Evolutionary conservation across 2,888 invertebrate genomes (phyloP), one percentile per base, ranked within the genome.

Genomic region (Noctua pronuba): DNA sequence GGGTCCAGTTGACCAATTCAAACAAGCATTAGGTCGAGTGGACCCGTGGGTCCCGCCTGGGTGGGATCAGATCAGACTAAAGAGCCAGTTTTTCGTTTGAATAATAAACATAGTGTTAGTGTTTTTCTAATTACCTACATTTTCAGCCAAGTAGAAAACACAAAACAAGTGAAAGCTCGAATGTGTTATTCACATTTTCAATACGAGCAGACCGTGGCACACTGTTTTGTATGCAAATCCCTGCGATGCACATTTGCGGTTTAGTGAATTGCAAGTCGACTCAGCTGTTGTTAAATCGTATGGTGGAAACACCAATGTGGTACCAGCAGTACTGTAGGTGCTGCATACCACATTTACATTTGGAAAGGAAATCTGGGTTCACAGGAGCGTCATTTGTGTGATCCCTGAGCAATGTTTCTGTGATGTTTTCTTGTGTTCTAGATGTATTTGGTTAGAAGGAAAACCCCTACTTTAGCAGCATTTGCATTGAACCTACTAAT

Each of bases 211-310:
- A 65, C 21, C n/a, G 73, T 21, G 31, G 55, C 31, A 46, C 16
- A 58, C 75, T 74, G 82, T 75, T 79, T 74, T 81, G 65, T 46
- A 75, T 79, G 82, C 82, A 75, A 79, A 79, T 81, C 75, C 24
- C 35, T 55, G 4, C 75, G 62, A 82, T 55, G 75, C 67, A 58
- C 65, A 66, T 79, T 79, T 73, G 73, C 49, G 55, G 75, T 68
- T 67, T 79, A 75, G 82, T 67, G 75, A 79, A 81, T 74, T 74
- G 28, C 28, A 38, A 75, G 58, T 52, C 52, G 67, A 46, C 38
- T 75, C 82, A 68, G 67, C 38, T 62, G 74, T 52, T 74, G 79
- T 46, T 55, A 46, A 62, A 75, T 55, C 52, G 52, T 55, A 38
- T 67, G 52, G 60, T 64, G 52, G n/a, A 18, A 67, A 82, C 55